phyloP scores from a whole-genome alignment of 2,888 invertebrate species.

The Caenorhabditis doughertyi region DNA sequence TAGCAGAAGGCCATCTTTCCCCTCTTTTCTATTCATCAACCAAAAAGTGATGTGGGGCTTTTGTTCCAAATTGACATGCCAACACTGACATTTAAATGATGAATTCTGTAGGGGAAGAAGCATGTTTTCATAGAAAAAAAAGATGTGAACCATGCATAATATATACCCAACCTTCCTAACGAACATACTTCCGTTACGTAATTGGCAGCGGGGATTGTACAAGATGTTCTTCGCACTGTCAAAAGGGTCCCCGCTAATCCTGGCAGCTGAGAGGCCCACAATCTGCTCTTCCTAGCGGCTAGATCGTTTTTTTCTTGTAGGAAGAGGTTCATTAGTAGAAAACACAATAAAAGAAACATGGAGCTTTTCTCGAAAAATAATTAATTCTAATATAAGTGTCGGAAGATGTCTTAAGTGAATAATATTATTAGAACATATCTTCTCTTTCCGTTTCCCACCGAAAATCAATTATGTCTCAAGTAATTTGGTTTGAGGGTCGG shows the following conservation, averaged over 20 bases:
- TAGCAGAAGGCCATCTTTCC: constrained; percentile 36
- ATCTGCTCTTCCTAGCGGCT: constrained; percentile 34
- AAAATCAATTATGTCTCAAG: constrained; percentile 43
- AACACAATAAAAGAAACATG: constrained; percentile 2
- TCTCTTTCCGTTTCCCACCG: neutral
- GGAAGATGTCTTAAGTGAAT: constrained; percentile 54
- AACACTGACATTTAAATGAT: constrained; percentile 7
- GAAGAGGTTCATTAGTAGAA: constrained; percentile 46
- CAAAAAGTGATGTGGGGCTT: constrained; percentile 39
- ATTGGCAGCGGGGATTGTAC: constrained; percentile 38
- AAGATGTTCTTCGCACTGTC: constrained; percentile 41
- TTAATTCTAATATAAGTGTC: constrained; percentile 54
- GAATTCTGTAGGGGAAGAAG: neutral
- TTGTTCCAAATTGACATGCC: constrained; percentile 42
- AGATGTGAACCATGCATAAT: constrained; percentile 27
- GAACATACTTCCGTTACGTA: constrained; percentile 55
- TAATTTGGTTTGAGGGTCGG: constrained; percentile 39
- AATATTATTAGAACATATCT: constrained; percentile 55
- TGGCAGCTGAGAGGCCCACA: constrained; percentile 39
- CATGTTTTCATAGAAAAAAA: neutral
- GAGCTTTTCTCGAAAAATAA: constrained; percentile 6
- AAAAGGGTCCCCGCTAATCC: constrained; percentile 56
- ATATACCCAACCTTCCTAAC: constrained; percentile 23
- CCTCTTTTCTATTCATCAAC: constrained; percentile 47
- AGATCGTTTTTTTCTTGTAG: constrained; percentile 7